Evolutionary conservation across 2,888 invertebrate genomes (phyloP), one percentile per base, ranked within the genome.

Genomic region (Sycophila texana): DNA sequence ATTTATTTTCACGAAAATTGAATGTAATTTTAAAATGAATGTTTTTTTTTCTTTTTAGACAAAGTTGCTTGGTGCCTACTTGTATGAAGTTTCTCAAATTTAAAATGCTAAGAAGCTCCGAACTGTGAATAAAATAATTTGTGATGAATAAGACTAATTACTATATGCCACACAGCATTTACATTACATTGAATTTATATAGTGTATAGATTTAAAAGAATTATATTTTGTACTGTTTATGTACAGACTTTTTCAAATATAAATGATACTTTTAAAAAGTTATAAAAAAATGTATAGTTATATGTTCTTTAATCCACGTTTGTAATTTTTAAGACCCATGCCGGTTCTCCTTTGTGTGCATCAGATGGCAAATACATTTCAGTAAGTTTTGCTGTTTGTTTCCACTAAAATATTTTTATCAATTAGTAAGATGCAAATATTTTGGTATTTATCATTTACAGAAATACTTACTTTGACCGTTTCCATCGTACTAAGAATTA

Each of bases 21-120:
- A 72, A 26, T 68, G 72, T 0, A 53, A 68, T 47, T 58, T 61
- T 3, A 53, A 57, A 39, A 10, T 39, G 53, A 73, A 60, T 70
- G 5, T 53, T 60, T 47, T 13, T 67, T 74, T 71, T 79, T 81
- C 82, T 85, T 94, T 94, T 81, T 93, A 97, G 97, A 97, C 97
- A 1, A 98, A 98, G 92, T 91, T 98, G 74, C 92, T 98, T 86
- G 98, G 96, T 51, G 96, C 98, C 26, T 98, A 98, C 90, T 91
- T 98, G 80, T 94, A 95, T 87, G 98, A 98, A 92, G 94, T 95
- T 22, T 91, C 93, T 78, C 93, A 93, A 84, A 91, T 93, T 49
- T 87, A 85, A 87, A 80, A 49, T 18, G 55, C 18, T 47, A 20
- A 47, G 20, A 58, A 77, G n/a, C 60, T 73, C 26, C 22, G 66